Percentiles rank a stretch among this genome's conserved stretches.
These are phyloP conservation scores for Copidosoma floridanum DNA, from an alignment of 1,140 invertebrate species.

Conservation along the genomic window DNA sequence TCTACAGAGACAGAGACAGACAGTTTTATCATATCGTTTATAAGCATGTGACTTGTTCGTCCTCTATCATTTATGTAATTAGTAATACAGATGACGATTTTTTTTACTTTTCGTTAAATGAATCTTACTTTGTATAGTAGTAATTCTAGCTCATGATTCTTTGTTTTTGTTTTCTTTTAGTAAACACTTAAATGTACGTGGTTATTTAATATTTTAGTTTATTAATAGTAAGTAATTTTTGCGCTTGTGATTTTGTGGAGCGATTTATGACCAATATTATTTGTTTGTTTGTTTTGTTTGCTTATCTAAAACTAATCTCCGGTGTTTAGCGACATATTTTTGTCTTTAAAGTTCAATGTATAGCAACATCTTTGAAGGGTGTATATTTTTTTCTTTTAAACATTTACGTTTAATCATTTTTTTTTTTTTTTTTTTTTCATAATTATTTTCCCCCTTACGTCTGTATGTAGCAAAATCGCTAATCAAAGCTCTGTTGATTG, in stretches of 20 bases:
- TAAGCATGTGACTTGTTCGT: constrained; percentile 6
- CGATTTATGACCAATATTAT: too few relatives aligned
- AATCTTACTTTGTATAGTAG: too few relatives aligned
- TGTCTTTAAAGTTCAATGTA: too few relatives aligned
- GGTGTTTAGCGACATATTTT: constrained; percentile 27
- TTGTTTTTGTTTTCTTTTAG: constrained; percentile 3
- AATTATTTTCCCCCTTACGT: too few relatives aligned
- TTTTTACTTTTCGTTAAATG: too few relatives aligned
- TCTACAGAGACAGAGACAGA: constrained; percentile 16
- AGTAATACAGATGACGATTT: neutral
- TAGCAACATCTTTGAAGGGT: neutral
- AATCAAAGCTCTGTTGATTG: constrained; percentile 55
- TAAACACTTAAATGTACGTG: constrained; percentile 15
- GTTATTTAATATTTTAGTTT: constrained; percentile 5
- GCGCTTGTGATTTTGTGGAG: constrained; percentile 17
- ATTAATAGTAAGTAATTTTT: too few relatives aligned
- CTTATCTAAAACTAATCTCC: constrained; percentile 4
- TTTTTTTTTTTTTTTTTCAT: neutral
- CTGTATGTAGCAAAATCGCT: constrained; percentile 38
- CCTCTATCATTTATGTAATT: neutral
- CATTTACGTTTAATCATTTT: neutral
- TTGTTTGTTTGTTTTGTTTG: too few relatives aligned
- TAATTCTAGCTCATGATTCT: constrained; percentile 13
- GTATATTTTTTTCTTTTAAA: constrained; percentile 20
- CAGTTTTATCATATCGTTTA: constrained; percentile 8